These are phyloP conservation scores for Temnothorax nylanderi DNA, from an alignment of 1,140 invertebrate species.

Conservation along the genomic window DNA sequence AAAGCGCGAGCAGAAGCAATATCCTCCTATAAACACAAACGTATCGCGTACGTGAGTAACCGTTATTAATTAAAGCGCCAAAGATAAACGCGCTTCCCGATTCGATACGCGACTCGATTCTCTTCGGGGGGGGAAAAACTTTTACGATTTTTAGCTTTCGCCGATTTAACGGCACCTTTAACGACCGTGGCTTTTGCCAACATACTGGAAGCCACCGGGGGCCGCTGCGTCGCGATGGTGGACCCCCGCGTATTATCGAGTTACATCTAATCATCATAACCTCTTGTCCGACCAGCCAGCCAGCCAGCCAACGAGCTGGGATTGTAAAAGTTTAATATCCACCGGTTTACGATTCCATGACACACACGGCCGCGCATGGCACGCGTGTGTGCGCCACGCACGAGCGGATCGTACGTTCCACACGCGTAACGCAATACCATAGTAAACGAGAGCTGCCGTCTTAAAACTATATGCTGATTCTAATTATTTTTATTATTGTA, in stretches of 20 bases:
- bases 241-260: slow-evolving; percentile 81
- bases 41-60: slow-evolving; percentile 23
- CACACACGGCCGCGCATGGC: slow-evolving; percentile 65
- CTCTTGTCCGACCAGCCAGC: slow-evolving; percentile 78
- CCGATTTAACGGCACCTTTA: slow-evolving; percentile 85
- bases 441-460: background rate
- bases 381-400: slow-evolving; percentile 34
- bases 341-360: slow-evolving; percentile 83
- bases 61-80: slow-evolving; percentile 46
- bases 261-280: slow-evolving; percentile 86
- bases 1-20: slow-evolving; percentile 1
- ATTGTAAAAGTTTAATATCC: slow-evolving; percentile 86
- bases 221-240: slow-evolving; percentile 47
- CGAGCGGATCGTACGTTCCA: slow-evolving; percentile 36
- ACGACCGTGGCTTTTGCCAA: slow-evolving; percentile 76
- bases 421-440: slow-evolving; percentile 30
- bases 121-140: slow-evolving; percentile 60
- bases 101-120: slow-evolving; percentile 32
- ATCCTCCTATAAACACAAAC: slow-evolving; percentile 1
- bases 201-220: slow-evolving; percentile 63
- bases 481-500: background rate
- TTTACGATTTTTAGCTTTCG: slow-evolving; percentile 82
- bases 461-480: background rate
- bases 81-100: slow-evolving; percentile 13
- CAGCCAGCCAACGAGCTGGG: slow-evolving; percentile 71